phyloP scores from a whole-genome alignment of 2,888 invertebrate genomes.

The Stenotaenia linearis region DNA sequence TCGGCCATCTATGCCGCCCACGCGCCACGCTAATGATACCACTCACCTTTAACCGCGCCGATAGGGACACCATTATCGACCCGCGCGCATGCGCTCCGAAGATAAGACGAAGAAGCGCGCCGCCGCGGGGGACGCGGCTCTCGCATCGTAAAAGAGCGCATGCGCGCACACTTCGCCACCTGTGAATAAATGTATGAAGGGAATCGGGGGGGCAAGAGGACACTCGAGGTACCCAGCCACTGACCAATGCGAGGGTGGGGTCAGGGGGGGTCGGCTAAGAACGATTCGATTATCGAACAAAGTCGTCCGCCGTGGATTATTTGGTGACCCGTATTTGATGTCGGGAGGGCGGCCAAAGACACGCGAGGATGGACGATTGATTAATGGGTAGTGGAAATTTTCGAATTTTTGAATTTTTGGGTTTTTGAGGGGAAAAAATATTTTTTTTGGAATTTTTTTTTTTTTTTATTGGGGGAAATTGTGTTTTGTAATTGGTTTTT shows the following conservation, averaged over 20 bases:
- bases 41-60: not conserved
- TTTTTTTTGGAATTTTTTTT: no score
- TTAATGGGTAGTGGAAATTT: not conserved
- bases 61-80: not conserved
- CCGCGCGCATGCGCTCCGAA: not conserved
- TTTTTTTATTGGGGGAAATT: no score
- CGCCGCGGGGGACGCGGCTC: not conserved
- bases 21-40: not conserved
- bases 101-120: not conserved
- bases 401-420: no score
- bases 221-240: not conserved
- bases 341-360: not conserved
- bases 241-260: not conserved
- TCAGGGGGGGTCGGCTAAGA: not conserved
- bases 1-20: not conserved
- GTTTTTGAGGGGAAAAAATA: no score
- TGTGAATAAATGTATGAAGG: not conserved
- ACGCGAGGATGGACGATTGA: not conserved
- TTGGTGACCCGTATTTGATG: not conserved
- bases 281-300: not conserved
- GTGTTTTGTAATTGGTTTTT: no score
- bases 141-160: not conserved
- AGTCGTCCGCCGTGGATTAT: not conserved
- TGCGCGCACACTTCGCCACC: not conserved
- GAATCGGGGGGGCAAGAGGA: not conserved